phyloP scores from a whole-genome alignment of 2,797 vertebrate genomes.

The Pristis pectinata region DNA sequence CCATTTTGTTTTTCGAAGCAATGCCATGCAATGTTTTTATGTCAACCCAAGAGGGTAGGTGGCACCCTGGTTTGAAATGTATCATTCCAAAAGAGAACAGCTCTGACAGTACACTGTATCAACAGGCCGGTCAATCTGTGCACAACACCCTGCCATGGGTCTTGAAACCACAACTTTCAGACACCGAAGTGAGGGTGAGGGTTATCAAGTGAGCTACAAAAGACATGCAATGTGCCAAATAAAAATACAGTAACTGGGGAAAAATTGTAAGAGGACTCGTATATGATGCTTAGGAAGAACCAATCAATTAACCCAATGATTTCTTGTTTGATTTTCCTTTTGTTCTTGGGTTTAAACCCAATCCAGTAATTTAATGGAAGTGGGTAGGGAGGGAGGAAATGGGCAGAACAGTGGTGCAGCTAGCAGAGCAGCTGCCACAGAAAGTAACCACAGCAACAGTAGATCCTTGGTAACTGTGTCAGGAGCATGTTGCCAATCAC shows the following conservation, averaged over 20 bases:
- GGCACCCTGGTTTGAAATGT: too few species aligned
- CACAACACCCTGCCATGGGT: too few species aligned
- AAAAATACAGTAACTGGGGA: neutral
- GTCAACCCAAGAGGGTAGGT: too few species aligned
- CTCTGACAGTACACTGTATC: too few species aligned
- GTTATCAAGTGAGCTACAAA: neutral
- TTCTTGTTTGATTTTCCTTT: neutral
- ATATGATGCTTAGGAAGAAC: neutral
- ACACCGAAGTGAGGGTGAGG: neutral
- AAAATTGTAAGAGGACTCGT: neutral
- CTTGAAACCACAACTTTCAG: too few species aligned
- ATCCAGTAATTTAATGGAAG: too few species aligned
- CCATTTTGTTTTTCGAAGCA: too few species aligned
- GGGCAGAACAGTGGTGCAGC: too few species aligned
- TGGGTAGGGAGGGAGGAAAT: neutral
- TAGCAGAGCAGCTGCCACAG: neutral
- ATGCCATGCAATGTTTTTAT: too few species aligned
- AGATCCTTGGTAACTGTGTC: neutral
- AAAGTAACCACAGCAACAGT: neutral
- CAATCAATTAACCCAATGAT: neutral
- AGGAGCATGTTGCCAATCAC: neutral
- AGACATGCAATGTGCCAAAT: too few species aligned
- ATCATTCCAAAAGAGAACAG: too few species aligned
- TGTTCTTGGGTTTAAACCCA: neutral
- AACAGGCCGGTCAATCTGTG: too few species aligned